Evolutionary conservation across 2,797 vertebrate genomes (phyloP).

Genomic region (Percopsis omiscomaycus): DNA sequence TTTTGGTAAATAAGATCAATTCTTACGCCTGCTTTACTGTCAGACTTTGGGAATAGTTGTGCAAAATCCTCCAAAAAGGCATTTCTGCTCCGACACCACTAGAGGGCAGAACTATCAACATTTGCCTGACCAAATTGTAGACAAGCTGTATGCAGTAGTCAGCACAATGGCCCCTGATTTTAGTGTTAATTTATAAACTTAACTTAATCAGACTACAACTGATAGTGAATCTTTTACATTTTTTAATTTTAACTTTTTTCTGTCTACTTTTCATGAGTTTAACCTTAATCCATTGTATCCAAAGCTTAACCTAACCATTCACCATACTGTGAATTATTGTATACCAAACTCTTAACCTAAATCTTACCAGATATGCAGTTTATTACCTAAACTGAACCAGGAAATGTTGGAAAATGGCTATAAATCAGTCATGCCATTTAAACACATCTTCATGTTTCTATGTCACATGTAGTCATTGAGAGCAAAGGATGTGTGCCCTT

Average conservation of each 20-base stretch:
- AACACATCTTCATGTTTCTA: background rate
- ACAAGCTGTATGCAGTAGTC: background rate
- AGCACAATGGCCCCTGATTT: background rate
- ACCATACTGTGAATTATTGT: no score
- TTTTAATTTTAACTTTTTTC: no score
- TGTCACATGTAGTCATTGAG: background rate
- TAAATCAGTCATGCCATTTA: background rate
- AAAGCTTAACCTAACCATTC: no score
- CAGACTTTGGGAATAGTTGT: background rate
- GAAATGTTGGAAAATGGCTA: no score
- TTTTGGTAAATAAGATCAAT: background rate
- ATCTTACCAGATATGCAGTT: no score
- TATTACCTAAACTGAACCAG: no score
- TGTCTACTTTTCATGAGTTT: no score
- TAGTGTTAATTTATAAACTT: background rate
- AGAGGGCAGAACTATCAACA: conserved; percentile 41
- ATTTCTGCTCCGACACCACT: conserved; percentile 18
- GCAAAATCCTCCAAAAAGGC: conserved; percentile 1
- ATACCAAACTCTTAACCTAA: no score
- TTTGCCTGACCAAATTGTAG: background rate
- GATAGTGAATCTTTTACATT: no score
- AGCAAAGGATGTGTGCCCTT: background rate
- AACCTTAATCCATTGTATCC: no score
- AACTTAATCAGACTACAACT: no score
- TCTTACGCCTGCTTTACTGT: background rate